These are phyloP conservation scores for Chiroxiphia lanceolata DNA, from an alignment of 2,797 vertebrate species.

Conservation along the genomic window DNA sequence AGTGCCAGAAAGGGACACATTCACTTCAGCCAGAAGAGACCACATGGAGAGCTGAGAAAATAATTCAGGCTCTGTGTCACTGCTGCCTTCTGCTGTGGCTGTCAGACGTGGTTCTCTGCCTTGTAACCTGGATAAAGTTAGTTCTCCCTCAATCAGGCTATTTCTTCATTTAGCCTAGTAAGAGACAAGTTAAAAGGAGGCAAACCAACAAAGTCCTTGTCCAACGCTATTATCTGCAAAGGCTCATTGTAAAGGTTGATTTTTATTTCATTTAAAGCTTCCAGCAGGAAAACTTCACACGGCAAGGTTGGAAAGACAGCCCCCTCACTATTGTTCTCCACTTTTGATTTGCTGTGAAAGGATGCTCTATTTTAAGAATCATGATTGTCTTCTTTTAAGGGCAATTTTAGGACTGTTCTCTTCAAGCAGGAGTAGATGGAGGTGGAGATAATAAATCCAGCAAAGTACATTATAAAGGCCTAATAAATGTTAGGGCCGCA, in stretches of 20 bases:
- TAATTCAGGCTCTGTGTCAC: background rate
- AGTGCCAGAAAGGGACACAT: background rate
- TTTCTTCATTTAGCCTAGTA: slow-evolving; percentile 54
- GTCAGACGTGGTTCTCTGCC: background rate
- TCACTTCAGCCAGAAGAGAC: background rate
- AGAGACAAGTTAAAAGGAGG: slow-evolving; percentile 54
- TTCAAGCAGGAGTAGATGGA: slow-evolving; percentile 57
- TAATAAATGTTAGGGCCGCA: slow-evolving; percentile 40
- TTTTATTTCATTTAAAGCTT: slow-evolving; percentile 62
- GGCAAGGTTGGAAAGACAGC: slow-evolving; percentile 41
- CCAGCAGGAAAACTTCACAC: slow-evolving; percentile 61
- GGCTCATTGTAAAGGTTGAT: slow-evolving; percentile 51
- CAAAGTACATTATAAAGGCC: slow-evolving; percentile 58
- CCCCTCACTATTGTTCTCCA: slow-evolving; percentile 50
- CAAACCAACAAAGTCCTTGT: slow-evolving; percentile 53
- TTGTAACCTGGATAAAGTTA: slow-evolving; percentile 46
- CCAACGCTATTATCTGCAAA: slow-evolving; percentile 49
- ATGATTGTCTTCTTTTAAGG: slow-evolving; percentile 64
- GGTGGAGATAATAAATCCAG: slow-evolving; percentile 63
- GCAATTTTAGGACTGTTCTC: slow-evolving; percentile 63
- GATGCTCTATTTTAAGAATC: slow-evolving; percentile 63
- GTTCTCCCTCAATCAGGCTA: slow-evolving; percentile 9
- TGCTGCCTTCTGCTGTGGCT: background rate
- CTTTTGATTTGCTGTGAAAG: slow-evolving; percentile 70
- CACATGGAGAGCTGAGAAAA: background rate